Evolutionary conservation across 1,140 invertebrate species (phyloP).

Genomic region (Stenopsyche tienmushanensis): DNA sequence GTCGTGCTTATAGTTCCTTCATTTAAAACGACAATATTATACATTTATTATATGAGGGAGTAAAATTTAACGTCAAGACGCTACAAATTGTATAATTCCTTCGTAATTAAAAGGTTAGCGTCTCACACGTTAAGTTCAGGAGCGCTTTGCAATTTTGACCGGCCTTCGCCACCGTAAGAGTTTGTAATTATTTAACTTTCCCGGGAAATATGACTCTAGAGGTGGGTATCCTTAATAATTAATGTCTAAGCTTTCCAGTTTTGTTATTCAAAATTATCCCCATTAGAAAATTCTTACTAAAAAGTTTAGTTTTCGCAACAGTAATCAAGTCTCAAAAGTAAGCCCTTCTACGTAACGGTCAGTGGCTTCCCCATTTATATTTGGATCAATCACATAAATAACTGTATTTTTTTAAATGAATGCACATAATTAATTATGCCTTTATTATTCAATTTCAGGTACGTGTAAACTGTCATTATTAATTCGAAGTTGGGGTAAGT

Average conservation of each 20-base stretch:
- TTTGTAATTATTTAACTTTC: background rate
- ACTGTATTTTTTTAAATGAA: background rate
- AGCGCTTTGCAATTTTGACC: background rate
- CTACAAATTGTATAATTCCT: background rate
- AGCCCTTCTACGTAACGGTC: slow-evolving; percentile 7
- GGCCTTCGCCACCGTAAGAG: too few relatives aligned
- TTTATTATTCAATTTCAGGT: slow-evolving; percentile 24
- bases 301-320: slow-evolving; percentile 40
- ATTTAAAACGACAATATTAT: too few relatives aligned
- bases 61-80: too few relatives aligned
- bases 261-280: slow-evolving; percentile 40
- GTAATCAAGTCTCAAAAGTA: slow-evolving; percentile 41
- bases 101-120: background rate
- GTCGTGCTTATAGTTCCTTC: too few relatives aligned
- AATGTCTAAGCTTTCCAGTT: slow-evolving; percentile 37
- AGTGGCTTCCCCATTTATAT: background rate
- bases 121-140: background rate
- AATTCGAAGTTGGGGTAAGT: too few relatives aligned
- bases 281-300: slow-evolving; percentile 41
- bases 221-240: slow-evolving; percentile 22
- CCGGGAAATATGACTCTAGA: slow-evolving; percentile 13
- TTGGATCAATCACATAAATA: too few relatives aligned
- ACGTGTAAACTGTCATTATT: background rate
- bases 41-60: too few relatives aligned
- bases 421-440: background rate